Conservation (phyloP, 2,888 invertebrate genomes). For the Pheosia tremula region DNA sequence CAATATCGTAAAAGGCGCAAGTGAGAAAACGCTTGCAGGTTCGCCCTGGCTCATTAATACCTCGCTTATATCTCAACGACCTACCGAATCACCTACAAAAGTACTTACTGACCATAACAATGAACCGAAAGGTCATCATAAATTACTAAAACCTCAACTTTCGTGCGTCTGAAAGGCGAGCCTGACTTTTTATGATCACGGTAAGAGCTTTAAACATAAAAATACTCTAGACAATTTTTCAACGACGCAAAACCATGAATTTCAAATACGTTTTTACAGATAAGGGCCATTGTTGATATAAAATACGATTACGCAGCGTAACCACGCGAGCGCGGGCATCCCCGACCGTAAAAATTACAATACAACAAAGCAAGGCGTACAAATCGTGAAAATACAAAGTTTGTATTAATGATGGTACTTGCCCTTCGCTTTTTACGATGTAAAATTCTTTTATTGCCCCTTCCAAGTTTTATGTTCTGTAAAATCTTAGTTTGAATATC, state of each 20-base stretch:
- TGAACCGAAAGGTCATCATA: conserved; percentile 45
- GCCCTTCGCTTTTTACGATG: conserved; percentile 63
- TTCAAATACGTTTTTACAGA: conserved; percentile 78
- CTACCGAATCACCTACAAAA: conserved; percentile 15
- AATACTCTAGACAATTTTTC: conserved; percentile 74
- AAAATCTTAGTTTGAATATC: conserved; percentile 50
- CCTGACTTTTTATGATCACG: conserved; percentile 62
- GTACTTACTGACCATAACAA: conserved; percentile 28
- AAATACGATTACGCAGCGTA: conserved; percentile 77
- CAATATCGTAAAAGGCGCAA: conserved; percentile 69
- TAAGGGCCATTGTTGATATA: conserved; percentile 79
- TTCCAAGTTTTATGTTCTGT: conserved; percentile 50
- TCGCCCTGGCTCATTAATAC: conserved; percentile 22
- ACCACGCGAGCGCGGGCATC: conserved; percentile 73
- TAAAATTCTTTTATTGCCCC: conserved; percentile 58
- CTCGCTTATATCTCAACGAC: conserved; percentile 1
- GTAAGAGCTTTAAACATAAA: conserved; percentile 68
- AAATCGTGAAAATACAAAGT: conserved; percentile 76
- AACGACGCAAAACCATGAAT: conserved; percentile 73
- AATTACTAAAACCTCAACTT: conserved; percentile 48
- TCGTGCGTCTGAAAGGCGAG: conserved; percentile 51
- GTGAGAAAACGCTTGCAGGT: conserved; percentile 57
- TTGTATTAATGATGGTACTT: conserved; percentile 70
- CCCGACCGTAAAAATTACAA: conserved; percentile 77
- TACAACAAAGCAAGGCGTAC: conserved; percentile 72